Evolutionary conservation across 2,113 vertebrate genomes (phyloP).

Genomic region (Gadus chalcogrammus): DNA sequence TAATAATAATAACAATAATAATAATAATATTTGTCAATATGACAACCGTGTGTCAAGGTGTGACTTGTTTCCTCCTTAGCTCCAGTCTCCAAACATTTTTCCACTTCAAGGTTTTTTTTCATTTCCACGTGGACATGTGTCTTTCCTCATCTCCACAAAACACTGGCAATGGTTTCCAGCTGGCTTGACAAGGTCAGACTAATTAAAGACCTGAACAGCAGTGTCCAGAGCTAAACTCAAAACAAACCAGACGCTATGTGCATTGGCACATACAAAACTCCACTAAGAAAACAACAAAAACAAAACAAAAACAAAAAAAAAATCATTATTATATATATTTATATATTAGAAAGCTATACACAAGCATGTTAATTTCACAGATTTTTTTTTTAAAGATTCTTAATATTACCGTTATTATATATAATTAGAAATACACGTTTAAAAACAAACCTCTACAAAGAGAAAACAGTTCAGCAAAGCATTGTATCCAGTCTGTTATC

Average conservation of each 20-base stretch:
- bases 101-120: conserved; percentile 62
- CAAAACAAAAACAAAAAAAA: conserved; percentile 84
- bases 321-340: conserved; percentile 87
- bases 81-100: conserved; percentile 75
- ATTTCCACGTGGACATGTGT: conserved; percentile 57
- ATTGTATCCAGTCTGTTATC: conserved; percentile 84
- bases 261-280: conserved; percentile 92
- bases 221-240: conserved; percentile 59
- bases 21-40: conserved; percentile 11
- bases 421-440: conserved; percentile 99
- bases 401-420: conserved; percentile 95
- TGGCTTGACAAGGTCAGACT: conserved; percentile 56
- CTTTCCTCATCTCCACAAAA: conserved; percentile 39
- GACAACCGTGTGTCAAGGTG: conserved; percentile 26
- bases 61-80: conserved; percentile 62
- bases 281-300: conserved; percentile 88
- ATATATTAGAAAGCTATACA: conserved; percentile 99
- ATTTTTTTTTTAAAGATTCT: conserved; percentile 97
- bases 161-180: conserved; percentile 52
- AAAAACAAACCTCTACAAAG: conserved; percentile 99
- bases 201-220: conserved; percentile 63
- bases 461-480: conserved; percentile 99
- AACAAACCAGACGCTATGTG: conserved; percentile 76
- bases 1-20: no score
- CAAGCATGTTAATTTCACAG: conserved; percentile 99